phyloP scores from a whole-genome alignment of 1,140 invertebrate species.

The Pemphigus obesinymphae region DNA sequence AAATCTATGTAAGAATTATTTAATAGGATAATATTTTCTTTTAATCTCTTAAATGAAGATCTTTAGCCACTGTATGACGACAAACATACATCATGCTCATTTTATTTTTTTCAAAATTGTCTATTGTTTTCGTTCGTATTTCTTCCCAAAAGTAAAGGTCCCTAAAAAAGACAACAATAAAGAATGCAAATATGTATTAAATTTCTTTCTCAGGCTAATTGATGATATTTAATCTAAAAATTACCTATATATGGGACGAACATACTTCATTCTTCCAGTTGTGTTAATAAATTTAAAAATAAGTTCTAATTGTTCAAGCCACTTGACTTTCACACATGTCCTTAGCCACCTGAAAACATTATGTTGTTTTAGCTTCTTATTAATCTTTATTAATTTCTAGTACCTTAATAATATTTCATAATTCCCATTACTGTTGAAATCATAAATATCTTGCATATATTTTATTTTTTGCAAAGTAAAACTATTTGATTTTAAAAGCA shows the following conservation, averaged over 20 bases:
- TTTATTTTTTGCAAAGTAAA: constrained; percentile 59
- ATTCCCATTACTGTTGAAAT: constrained; percentile 64
- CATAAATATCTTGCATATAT: constrained; percentile 63
- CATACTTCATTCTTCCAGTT: constrained; percentile 87
- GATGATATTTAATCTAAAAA: neutral
- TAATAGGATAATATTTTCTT: neutral
- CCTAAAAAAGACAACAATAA: constrained; percentile 52
- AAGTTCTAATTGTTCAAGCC: constrained; percentile 60
- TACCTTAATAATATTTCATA: constrained; percentile 67
- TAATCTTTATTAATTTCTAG: neutral
- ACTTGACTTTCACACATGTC: constrained; percentile 67
- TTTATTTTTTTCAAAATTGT: constrained; percentile 67
- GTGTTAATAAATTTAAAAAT: constrained; percentile 73
- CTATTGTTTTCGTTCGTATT: constrained; percentile 62
- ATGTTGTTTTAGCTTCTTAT: neutral
- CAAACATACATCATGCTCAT: constrained; percentile 75
- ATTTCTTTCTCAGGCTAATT: neutral
- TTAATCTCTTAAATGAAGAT: constrained; percentile 25
- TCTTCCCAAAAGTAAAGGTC: constrained; percentile 77
- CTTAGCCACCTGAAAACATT: constrained; percentile 64
- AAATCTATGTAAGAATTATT: neutral
- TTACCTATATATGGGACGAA: constrained; percentile 72
- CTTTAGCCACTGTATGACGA: constrained; percentile 36
- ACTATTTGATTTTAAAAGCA: constrained; percentile 59
- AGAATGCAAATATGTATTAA: neutral